Evolutionary conservation across 2,113 vertebrate species (phyloP), one percentile per base, ranked within the genome.

Genomic region (Heteronetta atricapilla): DNA sequence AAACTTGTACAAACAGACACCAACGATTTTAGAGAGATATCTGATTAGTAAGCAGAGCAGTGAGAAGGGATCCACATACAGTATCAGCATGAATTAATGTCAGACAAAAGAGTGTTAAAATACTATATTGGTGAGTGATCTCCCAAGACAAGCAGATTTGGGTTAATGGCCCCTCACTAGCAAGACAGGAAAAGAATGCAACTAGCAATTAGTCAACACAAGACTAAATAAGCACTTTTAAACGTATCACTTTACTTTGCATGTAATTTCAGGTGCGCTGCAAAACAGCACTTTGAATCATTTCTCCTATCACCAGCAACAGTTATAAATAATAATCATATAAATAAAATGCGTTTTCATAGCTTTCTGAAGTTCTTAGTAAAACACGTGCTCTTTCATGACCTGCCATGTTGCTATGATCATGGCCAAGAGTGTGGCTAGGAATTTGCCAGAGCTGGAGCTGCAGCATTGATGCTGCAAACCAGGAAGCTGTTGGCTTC

Each of bases 181-280:
- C 78, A 84, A 92, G 75, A 88, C n/a, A 92, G 62, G 50, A 85
- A 94, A 95, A 87, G 77, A 94, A 92, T 73, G 89, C 90, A 86
- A 46, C 72, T 76, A 83, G 82, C 59, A 84, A 93, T 86, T 92
- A 95, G 83, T 95, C 94, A 92, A n/a, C 58, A 90, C 86, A 63
- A 90, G 93, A 94, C 86, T 97, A 97, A 95, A 78, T 34, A 90
- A 96, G 95, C 94, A 97, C 95, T 96, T 96, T 95, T 58, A 93
- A 89, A 87, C 1, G 1, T 55, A 92, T 82, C 44, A 68, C 63
- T 93, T 95, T 73, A 89, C 19, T 88, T 67, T 22, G 25, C 50
- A 67, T 89, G 29, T 76, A 78, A 79, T 74, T 94, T 82, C 83
- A 92, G 52, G 42, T 88, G 90, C 7, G 59, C 78, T 96, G 75